Evolutionary conservation across 2,113 vertebrate genomes (phyloP), one percentile per base, ranked within the genome.

Genomic region (Gambusia holbrooki): DNA sequence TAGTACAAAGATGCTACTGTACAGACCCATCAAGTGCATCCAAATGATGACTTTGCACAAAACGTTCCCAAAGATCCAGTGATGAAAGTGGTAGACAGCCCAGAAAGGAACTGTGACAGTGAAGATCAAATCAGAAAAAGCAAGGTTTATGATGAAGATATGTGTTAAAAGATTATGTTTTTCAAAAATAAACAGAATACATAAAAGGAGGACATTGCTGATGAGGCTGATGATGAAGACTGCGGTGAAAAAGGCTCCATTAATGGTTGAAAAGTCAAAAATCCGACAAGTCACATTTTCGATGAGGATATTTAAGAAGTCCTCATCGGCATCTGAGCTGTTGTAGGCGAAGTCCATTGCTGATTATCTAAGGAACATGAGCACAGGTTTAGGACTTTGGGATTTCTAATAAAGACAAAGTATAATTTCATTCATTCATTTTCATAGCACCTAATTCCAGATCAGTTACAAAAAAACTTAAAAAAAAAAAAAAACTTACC

Each of bases 1-100:
- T 77, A 96, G 90, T 30, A 96, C 90, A n/a, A 96, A 91, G 51
- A 96, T 79, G 40, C 94, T 93, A 2, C 95, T 94, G 77, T 95
- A 95, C 45, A 94, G 54, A 5, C 95, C 94, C 0, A 87, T 0
- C 33, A 90, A 90, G 71, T 94, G 93, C 1, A 79, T 4, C 0
- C 86, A 90, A 0, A 79, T 94, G 10, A 95, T 8, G 1, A 95
- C 5, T 69, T 95, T 95, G 40, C 95, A 96, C 33, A 77, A 32
- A 29, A 66, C 5, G 0, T 92, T 8, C 0, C 94, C 87, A 2
- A 96, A 96, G 11, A 87, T 0, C 95, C 95, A 96, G n/a, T 89
- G 69, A 9, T 77, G 76, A 22, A 93, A 12, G 0, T 78, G 35
- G 10, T 93, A 82, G 28, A 85, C 5, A 0, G 91, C 87, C 92